Evolutionary conservation across 1,140 invertebrate species (phyloP).

Genomic region (Drosophila arizonae): DNA sequence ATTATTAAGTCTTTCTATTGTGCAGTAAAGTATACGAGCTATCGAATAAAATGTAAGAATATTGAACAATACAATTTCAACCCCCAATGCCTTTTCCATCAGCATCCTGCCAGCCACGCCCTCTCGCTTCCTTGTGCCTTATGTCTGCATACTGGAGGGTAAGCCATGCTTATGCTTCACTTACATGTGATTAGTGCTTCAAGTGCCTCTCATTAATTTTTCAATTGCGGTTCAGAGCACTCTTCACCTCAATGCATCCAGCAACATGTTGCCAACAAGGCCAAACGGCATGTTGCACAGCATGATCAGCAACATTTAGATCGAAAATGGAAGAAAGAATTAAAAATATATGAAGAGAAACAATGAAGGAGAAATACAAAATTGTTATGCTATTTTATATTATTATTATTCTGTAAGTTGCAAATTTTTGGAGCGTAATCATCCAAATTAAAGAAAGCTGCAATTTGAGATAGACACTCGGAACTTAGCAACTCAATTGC

Average conservation of each 20-base stretch:
- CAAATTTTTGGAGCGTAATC: no score
- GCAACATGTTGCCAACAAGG: slow-evolving; percentile 44
- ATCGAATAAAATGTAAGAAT: slow-evolving; percentile 47
- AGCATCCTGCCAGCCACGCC: slow-evolving; percentile 23
- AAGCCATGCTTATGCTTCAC: slow-evolving; percentile 49
- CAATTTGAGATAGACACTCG: no score
- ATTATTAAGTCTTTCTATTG: slow-evolving; percentile 51
- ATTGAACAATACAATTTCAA: slow-evolving; percentile 63
- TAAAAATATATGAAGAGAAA: no score
- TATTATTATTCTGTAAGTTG: no score
- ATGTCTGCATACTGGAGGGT: slow-evolving; percentile 37
- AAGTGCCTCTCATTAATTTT: slow-evolving; percentile 78
- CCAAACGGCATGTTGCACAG: not conserved
- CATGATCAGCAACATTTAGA: not conserved
- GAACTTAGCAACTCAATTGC: no score
- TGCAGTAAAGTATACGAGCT: slow-evolving; percentile 42
- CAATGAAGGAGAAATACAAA: no score
- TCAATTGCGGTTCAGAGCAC: slow-evolving; percentile 66
- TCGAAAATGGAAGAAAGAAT: no score
- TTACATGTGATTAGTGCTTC: slow-evolving; percentile 77
- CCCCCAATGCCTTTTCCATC: slow-evolving; percentile 39
- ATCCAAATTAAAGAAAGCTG: no score
- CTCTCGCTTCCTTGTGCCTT: not conserved
- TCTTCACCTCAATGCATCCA: slow-evolving; percentile 34
- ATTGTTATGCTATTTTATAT: not conserved